These are phyloP conservation scores for Nomada flava DNA, from an alignment of 2,888 invertebrate genomes.

Conservation along the genomic window DNA sequence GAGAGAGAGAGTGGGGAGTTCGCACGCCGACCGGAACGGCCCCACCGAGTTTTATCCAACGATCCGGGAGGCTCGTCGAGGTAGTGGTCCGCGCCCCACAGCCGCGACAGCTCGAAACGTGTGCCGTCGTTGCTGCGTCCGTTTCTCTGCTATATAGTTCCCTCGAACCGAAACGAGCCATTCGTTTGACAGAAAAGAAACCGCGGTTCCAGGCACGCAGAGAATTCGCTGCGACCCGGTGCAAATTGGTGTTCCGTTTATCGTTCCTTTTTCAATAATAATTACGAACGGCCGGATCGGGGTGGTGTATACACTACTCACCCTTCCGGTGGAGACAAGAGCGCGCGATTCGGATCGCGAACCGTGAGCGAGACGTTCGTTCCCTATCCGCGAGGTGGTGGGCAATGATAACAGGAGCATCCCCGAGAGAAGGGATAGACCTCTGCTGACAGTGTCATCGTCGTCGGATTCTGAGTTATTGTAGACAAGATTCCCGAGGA, in stretches of 20 bases:
- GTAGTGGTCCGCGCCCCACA: slow-evolving; percentile 83
- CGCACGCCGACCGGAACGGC: slow-evolving; percentile 81
- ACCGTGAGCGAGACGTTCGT: slow-evolving; percentile 26
- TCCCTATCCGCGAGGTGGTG: slow-evolving; percentile 39
- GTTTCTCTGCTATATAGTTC: slow-evolving; percentile 17
- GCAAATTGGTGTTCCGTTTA: neutral
- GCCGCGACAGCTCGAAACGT: slow-evolving; percentile 78
- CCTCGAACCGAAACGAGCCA: neutral
- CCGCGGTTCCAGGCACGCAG: neutral
- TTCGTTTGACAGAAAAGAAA: neutral
- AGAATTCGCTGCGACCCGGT: neutral
- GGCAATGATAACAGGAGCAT: slow-evolving; percentile 43
- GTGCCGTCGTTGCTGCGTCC: slow-evolving; percentile 48
- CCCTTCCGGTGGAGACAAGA: slow-evolving; percentile 36
- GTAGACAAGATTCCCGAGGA: slow-evolving; percentile 7
- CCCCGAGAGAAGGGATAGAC: slow-evolving; percentile 26
- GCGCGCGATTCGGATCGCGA: slow-evolving; percentile 56
- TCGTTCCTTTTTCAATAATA: neutral
- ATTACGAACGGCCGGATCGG: slow-evolving; percentile 3
- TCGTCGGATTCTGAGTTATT: slow-evolving; percentile 33
- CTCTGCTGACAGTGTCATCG: slow-evolving; percentile 46
- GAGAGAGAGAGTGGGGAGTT: slow-evolving; percentile 76
- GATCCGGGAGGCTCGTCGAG: slow-evolving; percentile 83
- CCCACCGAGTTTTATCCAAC: slow-evolving; percentile 82
- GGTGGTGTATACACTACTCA: slow-evolving; percentile 20